Evolutionary conservation across 2,888 invertebrate species (phyloP), one percentile per base, ranked within the genome.

Genomic region (Stictocephala bisonia): DNA sequence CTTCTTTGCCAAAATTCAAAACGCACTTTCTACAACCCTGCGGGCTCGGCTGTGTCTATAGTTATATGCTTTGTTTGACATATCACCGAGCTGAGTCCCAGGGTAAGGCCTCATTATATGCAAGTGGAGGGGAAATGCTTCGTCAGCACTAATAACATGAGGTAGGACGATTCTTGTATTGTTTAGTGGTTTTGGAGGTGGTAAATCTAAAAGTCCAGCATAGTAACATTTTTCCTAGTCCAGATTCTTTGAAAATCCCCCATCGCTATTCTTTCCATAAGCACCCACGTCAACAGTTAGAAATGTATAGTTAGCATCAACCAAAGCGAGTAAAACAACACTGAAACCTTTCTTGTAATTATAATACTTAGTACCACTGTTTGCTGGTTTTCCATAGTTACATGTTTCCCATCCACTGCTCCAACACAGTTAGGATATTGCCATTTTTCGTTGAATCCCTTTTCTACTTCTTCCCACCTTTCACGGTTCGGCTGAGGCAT

Each of bases 381-480:
- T 44, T n/a, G n/a, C 44, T 44, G 44, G 44, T 44, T 44, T 44
- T 15, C 44, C 9, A 44, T 44, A 15, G 15, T 15, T 11, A 44
- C 44, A 44, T 44, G 44, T 44, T 44, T 44, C 15, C 44, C 44
- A 15, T 44, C 44, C n/a, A 44, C 15, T n/a, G 7, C 6, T 44
- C n/a, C n/a, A n/a, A n/a, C n/a, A n/a, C 2, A 2, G n/a, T 56
- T 56, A 6, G 56, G 24, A 56, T 56, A 56, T 26, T 24, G 26
- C 56, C 56, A 56, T 53, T 15, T 56, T 56, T 22, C 56, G n/a
- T 56, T 56, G 27, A 56, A 56, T 56, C 1, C 27, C 27, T 56
- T n/a, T 3, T 27, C n/a, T 3, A 26, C 27, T 27, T 56, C 27
- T 27, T 27, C 56, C 15, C 24, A 24, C 27, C 27, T 56, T 13